These are phyloP conservation scores for Elgonia sp. DNA, from an alignment of 2,888 invertebrate genomes.

Conservation along the genomic window DNA sequence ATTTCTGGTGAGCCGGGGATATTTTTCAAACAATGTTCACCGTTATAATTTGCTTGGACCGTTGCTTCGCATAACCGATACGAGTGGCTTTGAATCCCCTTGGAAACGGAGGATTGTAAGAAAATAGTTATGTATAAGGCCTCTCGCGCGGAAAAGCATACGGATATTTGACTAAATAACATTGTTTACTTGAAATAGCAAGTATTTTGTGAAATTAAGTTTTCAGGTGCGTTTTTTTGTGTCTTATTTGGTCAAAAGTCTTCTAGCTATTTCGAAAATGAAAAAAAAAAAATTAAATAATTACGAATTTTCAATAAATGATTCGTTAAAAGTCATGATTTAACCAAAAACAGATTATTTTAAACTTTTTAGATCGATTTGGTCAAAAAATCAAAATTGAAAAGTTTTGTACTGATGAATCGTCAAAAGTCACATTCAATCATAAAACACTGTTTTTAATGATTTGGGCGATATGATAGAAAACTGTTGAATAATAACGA, in stretches of 20 bases:
- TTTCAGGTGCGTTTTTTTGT: slow-evolving; percentile 5
- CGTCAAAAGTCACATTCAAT: too few relatives aligned
- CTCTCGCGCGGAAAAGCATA: slow-evolving; percentile 68
- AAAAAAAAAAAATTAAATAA: too few relatives aligned
- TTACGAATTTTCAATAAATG: too few relatives aligned
- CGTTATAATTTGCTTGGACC: slow-evolving; percentile 85
- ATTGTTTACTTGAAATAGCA: slow-evolving; percentile 67
- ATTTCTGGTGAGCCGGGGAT: slow-evolving; percentile 81
- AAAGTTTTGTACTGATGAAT: too few relatives aligned
- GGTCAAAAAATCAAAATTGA: too few relatives aligned
- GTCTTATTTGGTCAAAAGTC: not conserved
- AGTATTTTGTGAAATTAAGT: slow-evolving; percentile 46
- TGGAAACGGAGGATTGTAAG: slow-evolving; percentile 77
- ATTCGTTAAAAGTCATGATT: too few relatives aligned
- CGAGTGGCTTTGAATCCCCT: slow-evolving; percentile 76
- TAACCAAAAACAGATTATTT: too few relatives aligned
- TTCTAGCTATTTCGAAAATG: too few relatives aligned
- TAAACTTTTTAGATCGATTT: too few relatives aligned
- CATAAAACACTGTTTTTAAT: too few relatives aligned
- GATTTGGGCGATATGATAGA: too few relatives aligned
- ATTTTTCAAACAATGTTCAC: slow-evolving; percentile 85
- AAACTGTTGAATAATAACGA: too few relatives aligned
- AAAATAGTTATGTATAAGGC: slow-evolving; percentile 77
- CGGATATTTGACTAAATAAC: slow-evolving; percentile 72
- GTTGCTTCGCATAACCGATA: slow-evolving; percentile 84